phyloP scores from a whole-genome alignment of 2,888 invertebrate genomes.

The Microchrysa polita region DNA sequence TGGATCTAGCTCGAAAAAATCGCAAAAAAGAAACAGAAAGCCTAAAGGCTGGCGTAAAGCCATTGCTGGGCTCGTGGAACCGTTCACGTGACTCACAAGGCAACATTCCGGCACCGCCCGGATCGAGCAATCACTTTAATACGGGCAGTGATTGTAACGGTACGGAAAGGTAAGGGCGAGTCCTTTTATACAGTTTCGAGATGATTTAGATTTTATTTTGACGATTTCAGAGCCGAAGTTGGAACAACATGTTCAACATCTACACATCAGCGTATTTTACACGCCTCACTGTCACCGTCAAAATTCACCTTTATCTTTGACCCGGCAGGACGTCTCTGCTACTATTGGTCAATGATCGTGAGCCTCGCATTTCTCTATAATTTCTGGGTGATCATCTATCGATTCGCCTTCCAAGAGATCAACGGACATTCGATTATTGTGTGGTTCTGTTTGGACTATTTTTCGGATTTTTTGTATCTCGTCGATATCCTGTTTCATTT shows the following conservation, averaged over 20 bases:
- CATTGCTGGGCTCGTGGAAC: conserved; percentile 76
- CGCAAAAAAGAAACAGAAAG: conserved; percentile 72
- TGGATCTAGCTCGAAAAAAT: conserved; percentile 76
- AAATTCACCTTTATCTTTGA: conserved; percentile 98
- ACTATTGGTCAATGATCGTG: conserved; percentile 97
- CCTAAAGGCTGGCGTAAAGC: conserved; percentile 79
- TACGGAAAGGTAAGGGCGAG: conserved; percentile 69
- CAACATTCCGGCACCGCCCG: conserved; percentile 67
- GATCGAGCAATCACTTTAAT: conserved; percentile 70
- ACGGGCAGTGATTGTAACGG: conserved; percentile 73
- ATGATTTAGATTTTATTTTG: not conserved
- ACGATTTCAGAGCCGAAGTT: conserved; percentile 52
- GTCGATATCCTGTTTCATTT: conserved; percentile 98
- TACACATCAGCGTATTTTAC: conserved; percentile 53
- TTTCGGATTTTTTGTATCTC: conserved; percentile 95
- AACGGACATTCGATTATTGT: conserved; percentile 90
- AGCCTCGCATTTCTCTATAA: conserved; percentile 96
- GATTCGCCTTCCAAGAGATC: conserved; percentile 98
- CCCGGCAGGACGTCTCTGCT: conserved; percentile 95
- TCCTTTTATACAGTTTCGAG: too few species aligned
- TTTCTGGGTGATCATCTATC: conserved; percentile 98
- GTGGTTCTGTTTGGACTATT: conserved; percentile 98
- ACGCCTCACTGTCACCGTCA: conserved; percentile 58
- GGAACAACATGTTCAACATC: conserved; percentile 53
- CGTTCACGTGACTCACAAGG: conserved; percentile 66